Percentiles rank a stretch among this genome's conserved stretches.
These are phyloP conservation scores for Monarcha castaneiventris DNA, from an alignment of 2,113 vertebrate genomes.

Conservation along the genomic window DNA sequence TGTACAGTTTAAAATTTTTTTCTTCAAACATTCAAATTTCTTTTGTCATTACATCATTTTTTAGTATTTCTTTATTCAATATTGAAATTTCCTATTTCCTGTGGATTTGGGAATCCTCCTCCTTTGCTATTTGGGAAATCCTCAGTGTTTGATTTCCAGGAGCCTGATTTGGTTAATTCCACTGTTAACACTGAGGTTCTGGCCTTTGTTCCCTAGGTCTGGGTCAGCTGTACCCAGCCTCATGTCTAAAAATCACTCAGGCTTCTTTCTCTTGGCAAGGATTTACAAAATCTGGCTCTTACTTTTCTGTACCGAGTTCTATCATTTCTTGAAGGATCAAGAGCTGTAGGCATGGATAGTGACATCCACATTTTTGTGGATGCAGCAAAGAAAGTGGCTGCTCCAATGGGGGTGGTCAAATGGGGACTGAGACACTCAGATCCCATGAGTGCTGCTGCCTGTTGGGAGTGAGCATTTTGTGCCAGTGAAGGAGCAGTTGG, in stretches of 20 bases:
- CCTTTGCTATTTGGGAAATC: not conserved
- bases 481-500: not conserved
- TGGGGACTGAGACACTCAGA: not conserved
- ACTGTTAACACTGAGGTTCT: not conserved
- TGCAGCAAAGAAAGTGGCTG: not conserved
- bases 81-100: not conserved
- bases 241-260: not conserved
- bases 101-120: not conserved
- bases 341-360: fast-evolving
- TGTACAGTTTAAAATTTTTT: fast-evolving
- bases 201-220: not conserved
- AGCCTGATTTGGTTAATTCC: not conserved
- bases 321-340: not conserved
- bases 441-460: not conserved
- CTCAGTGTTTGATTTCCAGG: not conserved
- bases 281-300: not conserved
- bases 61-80: not conserved
- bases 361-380: not conserved
- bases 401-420: not conserved
- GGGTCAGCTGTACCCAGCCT: not conserved
- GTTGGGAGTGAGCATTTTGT: not conserved
- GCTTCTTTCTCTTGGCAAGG: not conserved
- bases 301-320: not conserved
- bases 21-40: not conserved
- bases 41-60: not conserved